phyloP scores from a whole-genome alignment of 2,113 vertebrate species.

The Cromileptes altivelis region DNA sequence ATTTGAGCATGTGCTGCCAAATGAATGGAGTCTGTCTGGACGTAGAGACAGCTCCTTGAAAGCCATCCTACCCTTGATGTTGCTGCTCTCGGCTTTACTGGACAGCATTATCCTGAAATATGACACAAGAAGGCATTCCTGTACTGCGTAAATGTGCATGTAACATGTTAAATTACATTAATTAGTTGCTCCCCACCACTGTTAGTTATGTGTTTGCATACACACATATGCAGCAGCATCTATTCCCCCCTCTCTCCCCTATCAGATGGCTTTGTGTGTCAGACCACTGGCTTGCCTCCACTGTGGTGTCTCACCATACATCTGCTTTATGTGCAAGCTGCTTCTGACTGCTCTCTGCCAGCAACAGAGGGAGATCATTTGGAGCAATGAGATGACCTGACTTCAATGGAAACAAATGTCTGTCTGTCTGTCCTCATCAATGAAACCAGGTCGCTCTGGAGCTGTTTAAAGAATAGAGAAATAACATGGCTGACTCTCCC shows the following conservation, averaged over 20 bases:
- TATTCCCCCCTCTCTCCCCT: not conserved
- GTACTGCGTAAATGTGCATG: too few relatives aligned
- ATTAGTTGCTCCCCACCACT: not conserved
- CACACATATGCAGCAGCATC: not conserved
- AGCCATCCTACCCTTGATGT: too few relatives aligned
- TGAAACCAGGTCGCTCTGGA: slow-evolving; percentile 48
- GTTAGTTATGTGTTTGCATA: not conserved
- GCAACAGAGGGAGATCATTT: slow-evolving; percentile 53
- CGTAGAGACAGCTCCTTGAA: too few relatives aligned
- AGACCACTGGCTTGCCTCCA: slow-evolving; percentile 49
- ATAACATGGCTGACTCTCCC: slow-evolving; percentile 14
- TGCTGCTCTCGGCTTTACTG: too few relatives aligned
- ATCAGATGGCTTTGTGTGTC: slow-evolving; percentile 44
- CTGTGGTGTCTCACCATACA: slow-evolving; percentile 38
- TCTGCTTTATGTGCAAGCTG: slow-evolving; percentile 62
- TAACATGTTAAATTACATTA: too few relatives aligned
- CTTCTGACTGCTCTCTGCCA: slow-evolving; percentile 35
- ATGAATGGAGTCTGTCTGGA: too few relatives aligned
- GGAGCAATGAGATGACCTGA: slow-evolving; percentile 38
- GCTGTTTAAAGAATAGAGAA: slow-evolving; percentile 17
- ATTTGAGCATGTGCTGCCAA: too few relatives aligned
- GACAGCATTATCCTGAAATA: too few relatives aligned
- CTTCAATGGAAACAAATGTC: slow-evolving; percentile 53
- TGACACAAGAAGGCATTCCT: too few relatives aligned
- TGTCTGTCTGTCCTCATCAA: slow-evolving; percentile 47